These are phyloP conservation scores for Alethe diademata DNA, from an alignment of 2,113 vertebrate genomes.

Conservation along the genomic window DNA sequence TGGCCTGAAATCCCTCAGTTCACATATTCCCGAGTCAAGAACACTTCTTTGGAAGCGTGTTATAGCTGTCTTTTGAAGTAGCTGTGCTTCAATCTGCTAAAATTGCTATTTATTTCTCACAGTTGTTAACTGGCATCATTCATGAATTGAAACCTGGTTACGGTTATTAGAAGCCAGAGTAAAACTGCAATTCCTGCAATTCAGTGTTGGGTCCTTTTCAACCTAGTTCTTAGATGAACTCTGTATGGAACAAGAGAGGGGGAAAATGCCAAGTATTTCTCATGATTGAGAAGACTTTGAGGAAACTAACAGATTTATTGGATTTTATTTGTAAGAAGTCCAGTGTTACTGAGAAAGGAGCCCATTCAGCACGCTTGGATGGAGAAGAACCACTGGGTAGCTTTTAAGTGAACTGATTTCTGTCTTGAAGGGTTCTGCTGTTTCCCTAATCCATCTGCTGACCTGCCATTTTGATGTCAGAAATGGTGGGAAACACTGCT, in stretches of 20 bases:
- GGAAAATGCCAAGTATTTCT: neutral
- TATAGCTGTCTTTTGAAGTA: neutral
- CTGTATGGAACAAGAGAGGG: neutral
- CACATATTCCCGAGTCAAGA: neutral
- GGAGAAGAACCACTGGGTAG: neutral
- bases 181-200: neutral
- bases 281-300: neutral
- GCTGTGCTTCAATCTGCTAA: neutral
- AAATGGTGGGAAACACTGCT: neutral
- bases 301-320: neutral
- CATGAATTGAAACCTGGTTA: neutral
- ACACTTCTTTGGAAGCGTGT: neutral
- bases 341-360: neutral
- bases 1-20: neutral
- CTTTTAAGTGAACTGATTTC: neutral
- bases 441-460: neutral
- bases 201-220: neutral
- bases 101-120: neutral
- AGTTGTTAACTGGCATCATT: neutral
- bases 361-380: neutral
- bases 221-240: neutral
- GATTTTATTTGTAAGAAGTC: neutral
- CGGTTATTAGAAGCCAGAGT: neutral
- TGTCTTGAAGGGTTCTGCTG: neutral
- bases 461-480: neutral